A percentile compares a stretch with the other conserved stretches of the same genome.
phyloP scores from a whole-genome alignment of 2,888 invertebrate species.

The Nephrotoma flavescens region DNA sequence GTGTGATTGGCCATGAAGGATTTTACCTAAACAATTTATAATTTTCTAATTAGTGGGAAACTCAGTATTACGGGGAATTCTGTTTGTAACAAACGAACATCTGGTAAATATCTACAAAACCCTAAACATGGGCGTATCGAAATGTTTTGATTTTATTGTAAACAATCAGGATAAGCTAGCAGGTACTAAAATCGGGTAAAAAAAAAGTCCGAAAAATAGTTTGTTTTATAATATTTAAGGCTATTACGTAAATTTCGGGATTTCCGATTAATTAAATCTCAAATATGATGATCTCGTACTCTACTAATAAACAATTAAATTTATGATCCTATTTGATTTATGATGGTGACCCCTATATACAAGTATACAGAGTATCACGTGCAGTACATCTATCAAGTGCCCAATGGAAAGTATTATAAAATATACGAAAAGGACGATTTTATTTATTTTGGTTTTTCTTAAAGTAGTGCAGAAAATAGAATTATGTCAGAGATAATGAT shows the following conservation, averaged over 20 bases:
- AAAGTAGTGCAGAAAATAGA: background rate
- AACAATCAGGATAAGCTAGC: background rate
- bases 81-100: background rate
- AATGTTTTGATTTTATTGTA: background rate
- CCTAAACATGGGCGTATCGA: background rate
- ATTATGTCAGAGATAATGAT: background rate
- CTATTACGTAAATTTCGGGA: background rate
- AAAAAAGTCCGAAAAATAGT: background rate
- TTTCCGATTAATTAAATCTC: background rate
- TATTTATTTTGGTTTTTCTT: background rate
- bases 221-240: background rate
- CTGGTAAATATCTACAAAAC: background rate
- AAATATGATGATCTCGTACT: background rate
- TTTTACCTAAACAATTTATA: background rate
- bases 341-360: background rate
- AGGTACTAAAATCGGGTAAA: background rate
- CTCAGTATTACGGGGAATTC: background rate
- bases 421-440: background rate
- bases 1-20: background rate
- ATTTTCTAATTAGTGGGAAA: background rate
- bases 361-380: background rate
- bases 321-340: background rate
- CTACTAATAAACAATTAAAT: background rate
- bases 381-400: background rate
- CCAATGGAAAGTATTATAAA: background rate